Evolutionary conservation across 1,140 invertebrate genomes (phyloP).

Genomic region (Copidosoma floridanum): DNA sequence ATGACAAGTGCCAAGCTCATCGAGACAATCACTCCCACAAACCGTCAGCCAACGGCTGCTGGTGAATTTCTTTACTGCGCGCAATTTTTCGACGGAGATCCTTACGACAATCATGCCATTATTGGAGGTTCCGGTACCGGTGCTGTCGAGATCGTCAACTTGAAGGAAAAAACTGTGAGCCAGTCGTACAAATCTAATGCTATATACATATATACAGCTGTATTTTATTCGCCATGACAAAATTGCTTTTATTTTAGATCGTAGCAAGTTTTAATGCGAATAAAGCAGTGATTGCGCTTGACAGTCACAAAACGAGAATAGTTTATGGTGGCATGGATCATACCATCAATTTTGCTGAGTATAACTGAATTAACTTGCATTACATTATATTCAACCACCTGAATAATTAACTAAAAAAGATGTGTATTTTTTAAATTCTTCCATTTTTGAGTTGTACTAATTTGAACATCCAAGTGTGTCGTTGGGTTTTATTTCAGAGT

Average conservation of each 20-base stretch:
- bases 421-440: no score
- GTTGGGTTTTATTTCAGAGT: no score
- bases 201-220: background rate
- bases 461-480: no score
- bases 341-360: conserved; percentile 18
- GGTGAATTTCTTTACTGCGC: conserved; percentile 45
- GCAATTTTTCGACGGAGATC: conserved; percentile 43
- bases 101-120: conserved; percentile 35
- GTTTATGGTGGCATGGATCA: conserved; percentile 46
- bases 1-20: conserved; percentile 39
- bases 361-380: background rate
- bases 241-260: conserved; percentile 30
- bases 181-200: background rate
- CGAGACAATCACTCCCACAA: conserved; percentile 40
- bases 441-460: no score
- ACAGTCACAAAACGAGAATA: conserved; percentile 34
- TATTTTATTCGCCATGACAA: background rate
- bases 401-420: no score
- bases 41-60: conserved; percentile 35
- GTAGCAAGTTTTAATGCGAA: conserved; percentile 34
- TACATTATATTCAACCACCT: no score
- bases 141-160: conserved; percentile 42
- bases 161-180: conserved; percentile 41
- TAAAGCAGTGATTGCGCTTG: conserved; percentile 39
- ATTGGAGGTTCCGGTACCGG: conserved; percentile 41